Base-by-base conservation (phyloP, 2,888 invertebrate genomes). In the Amiota communis region DNA sequence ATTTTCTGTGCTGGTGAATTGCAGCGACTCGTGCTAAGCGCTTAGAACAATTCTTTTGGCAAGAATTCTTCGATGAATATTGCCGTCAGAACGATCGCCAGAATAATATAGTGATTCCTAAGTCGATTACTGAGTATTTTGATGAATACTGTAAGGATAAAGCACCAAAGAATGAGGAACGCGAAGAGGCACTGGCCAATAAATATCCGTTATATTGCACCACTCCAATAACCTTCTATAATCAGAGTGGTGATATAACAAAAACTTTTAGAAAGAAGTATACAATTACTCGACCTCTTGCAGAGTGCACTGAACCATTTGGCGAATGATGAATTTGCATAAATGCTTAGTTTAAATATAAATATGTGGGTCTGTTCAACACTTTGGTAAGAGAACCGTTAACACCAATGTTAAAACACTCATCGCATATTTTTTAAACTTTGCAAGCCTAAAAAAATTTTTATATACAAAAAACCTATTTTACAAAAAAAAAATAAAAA, bases 61-160 rank as follows among this genome's bases (percentile, higher is more conserved):
- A 88, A 70, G 87, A 89, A 72, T 81, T 89, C 6, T 87, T 85
- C 65, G 82, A 83, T 23, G 88, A 89, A 72, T 89, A 89, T 56
- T 79, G 87, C 15, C 86, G 87, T 2, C 80, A 85, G 10, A 81
- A 81, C 23, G 78, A 86, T 71, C 67, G 80, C 72, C 47, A 79
- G 8, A 64, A 75, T 46, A 71, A 76, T 20, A 70, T 71, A 0
- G 67, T 47, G 17, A 11, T 12, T 4, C 17, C 15, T 47, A 77
- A 67, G 51, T 75, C 74, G 61, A 81, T 70, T 9, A 84, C 86
- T 0, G 89, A 89, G 75, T 89, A 89, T 70, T 86, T 80, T 57
- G 88, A 87, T 47, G 82, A 87, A 15, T 89, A 79, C 72, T 85
- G 87, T 57, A 87, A 85, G 70, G 78, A 86, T 20, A 76, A 78